These are phyloP conservation scores for Lasius platythorax DNA, from an alignment of 2,888 invertebrate species.

Conservation along the genomic window DNA sequence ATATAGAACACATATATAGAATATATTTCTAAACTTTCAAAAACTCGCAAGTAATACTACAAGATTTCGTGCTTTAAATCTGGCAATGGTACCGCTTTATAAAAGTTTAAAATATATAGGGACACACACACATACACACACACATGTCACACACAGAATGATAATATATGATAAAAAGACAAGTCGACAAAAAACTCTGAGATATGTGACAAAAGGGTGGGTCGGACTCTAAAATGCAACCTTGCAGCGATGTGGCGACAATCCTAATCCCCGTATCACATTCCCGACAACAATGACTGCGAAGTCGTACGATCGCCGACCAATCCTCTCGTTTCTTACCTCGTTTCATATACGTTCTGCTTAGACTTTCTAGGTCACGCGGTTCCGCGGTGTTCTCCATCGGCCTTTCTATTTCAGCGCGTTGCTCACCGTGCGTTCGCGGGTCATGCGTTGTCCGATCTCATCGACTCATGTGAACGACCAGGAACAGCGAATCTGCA, in stretches of 20 bases:
- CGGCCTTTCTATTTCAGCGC: slow-evolving; percentile 68
- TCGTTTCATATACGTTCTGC: slow-evolving; percentile 60
- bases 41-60: background rate
- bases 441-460: slow-evolving; percentile 53
- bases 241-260: slow-evolving; percentile 29
- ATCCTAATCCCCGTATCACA: slow-evolving; percentile 76
- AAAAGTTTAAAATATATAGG: background rate
- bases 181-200: background rate
- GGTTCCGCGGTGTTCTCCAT: slow-evolving; percentile 51
- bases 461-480: background rate
- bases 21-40: too few species aligned
- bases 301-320: slow-evolving; percentile 74
- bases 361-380: slow-evolving; percentile 78
- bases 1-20: too few species aligned
- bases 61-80: background rate
- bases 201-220: background rate
- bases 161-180: background rate
- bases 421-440: slow-evolving; percentile 35
- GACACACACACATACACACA: background rate
- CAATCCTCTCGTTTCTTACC: slow-evolving; percentile 33
- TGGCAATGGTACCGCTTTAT: background rate
- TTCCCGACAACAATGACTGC: slow-evolving; percentile 64
- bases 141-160: background rate
- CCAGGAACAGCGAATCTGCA: slow-evolving; percentile 11
- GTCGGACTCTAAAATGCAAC: background rate